phyloP scores from a whole-genome alignment of 2,888 invertebrate genomes.

The Vanessa cardui region DNA sequence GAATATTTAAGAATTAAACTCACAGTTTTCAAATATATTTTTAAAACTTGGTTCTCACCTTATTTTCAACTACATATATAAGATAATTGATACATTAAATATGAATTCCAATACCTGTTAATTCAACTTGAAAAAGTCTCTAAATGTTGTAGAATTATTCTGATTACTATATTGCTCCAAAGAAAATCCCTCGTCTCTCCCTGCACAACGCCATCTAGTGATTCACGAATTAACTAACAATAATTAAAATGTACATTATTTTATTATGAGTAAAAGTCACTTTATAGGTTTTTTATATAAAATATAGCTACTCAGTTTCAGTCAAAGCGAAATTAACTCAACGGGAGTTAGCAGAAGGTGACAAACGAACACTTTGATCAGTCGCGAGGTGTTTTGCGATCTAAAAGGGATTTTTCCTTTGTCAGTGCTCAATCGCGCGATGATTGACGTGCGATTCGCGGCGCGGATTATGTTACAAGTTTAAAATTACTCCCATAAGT shows the following conservation, averaged over 20 bases:
- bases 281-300: too few species aligned
- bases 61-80: too few species aligned
- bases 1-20: neutral
- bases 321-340: conserved; percentile 64
- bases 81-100: too few species aligned
- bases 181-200: too few species aligned
- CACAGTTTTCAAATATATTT: too few species aligned
- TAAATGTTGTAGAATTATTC: too few species aligned
- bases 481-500: conserved; percentile 17
- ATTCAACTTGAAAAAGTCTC: too few species aligned
- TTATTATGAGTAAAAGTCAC: too few species aligned
- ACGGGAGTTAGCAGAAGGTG: conserved; percentile 68
- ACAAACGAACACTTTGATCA: conserved; percentile 74
- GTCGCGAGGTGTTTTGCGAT: conserved; percentile 62
- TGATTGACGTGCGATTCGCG: conserved; percentile 78
- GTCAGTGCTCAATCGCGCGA: conserved; percentile 71
- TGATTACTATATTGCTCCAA: too few species aligned
- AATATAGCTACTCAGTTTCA: neutral
- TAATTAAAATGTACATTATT: neutral
- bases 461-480: conserved; percentile 63
- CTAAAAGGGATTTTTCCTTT: conserved; percentile 79
- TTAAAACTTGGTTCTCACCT: too few species aligned
- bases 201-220: conserved; percentile 1
- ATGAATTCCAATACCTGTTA: too few species aligned
- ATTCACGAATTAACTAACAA: neutral